phyloP scores from a whole-genome alignment of 2,797 vertebrate species.

The Synaphobranchus kaupii region DNA sequence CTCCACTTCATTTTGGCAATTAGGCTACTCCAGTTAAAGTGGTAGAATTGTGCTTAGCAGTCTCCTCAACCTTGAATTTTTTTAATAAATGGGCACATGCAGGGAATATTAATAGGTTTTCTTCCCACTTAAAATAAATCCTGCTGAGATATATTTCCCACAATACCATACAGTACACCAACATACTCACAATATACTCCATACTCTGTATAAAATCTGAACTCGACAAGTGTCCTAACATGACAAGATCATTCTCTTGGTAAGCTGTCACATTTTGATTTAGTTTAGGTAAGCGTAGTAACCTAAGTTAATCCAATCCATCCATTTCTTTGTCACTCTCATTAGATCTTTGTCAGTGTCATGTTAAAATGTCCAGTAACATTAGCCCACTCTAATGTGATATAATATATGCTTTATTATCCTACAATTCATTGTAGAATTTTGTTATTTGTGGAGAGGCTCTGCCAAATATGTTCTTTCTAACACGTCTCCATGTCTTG shows the following conservation, averaged over 20 bases:
- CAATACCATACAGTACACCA: background rate
- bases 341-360: background rate
- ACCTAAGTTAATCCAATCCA: background rate
- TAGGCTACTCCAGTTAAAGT: background rate
- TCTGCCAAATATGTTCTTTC: background rate
- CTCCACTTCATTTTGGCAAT: conserved; percentile 56
- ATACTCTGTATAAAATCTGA: background rate
- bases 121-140: background rate
- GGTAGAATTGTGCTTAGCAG: background rate
- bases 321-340: background rate
- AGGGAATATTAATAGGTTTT: background rate
- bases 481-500: background rate
- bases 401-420: background rate
- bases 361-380: background rate
- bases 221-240: background rate
- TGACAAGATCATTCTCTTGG: background rate
- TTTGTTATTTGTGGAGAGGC: background rate
- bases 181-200: background rate
- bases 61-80: background rate
- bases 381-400: background rate
- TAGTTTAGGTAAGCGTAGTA: background rate
- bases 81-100: background rate
- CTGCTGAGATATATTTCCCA: background rate
- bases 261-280: background rate
- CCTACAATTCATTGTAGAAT: background rate